Evolutionary conservation across 1,140 invertebrate species (phyloP).

Genomic region (Listronotus oregonensis): DNA sequence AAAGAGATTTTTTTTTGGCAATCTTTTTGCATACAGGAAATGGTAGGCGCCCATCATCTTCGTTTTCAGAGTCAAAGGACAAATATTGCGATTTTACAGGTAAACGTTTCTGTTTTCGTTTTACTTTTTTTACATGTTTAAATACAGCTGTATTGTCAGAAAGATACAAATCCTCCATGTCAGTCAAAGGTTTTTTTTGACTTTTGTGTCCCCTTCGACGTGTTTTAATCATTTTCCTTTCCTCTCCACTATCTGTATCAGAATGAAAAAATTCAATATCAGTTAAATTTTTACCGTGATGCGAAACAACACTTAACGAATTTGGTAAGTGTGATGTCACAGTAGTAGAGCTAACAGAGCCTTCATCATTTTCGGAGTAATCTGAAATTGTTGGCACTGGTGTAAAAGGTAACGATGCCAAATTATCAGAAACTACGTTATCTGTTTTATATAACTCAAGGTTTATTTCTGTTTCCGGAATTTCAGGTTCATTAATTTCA

Average conservation of each 20-base stretch:
- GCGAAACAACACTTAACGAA: not conserved
- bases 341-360: not conserved
- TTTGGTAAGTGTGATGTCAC: not conserved
- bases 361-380: constrained; percentile 1
- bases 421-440: constrained; percentile 17
- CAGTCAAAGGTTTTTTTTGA: constrained; percentile 54
- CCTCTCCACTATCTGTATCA: constrained; percentile 37
- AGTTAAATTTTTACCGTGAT: constrained; percentile 29
- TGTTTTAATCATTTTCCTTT: constrained; percentile 29
- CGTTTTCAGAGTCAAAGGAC: constrained; percentile 39
- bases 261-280: constrained; percentile 50
- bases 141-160: constrained; percentile 52
- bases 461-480: constrained; percentile 25
- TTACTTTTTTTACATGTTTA: constrained; percentile 7
- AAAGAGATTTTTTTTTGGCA: constrained; percentile 24
- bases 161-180: constrained; percentile 59
- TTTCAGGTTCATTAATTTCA: constrained; percentile 31
- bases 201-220: constrained; percentile 13
- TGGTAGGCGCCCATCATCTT: constrained; percentile 29
- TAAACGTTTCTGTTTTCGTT: constrained; percentile 12
- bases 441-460: constrained; percentile 25
- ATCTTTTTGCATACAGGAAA: constrained; percentile 39
- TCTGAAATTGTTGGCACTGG: constrained; percentile 2
- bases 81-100: constrained; percentile 14
- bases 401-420: not conserved